These are phyloP conservation scores for Leucozona laternaria DNA, from an alignment of 2,888 invertebrate species.

Conservation along the genomic window DNA sequence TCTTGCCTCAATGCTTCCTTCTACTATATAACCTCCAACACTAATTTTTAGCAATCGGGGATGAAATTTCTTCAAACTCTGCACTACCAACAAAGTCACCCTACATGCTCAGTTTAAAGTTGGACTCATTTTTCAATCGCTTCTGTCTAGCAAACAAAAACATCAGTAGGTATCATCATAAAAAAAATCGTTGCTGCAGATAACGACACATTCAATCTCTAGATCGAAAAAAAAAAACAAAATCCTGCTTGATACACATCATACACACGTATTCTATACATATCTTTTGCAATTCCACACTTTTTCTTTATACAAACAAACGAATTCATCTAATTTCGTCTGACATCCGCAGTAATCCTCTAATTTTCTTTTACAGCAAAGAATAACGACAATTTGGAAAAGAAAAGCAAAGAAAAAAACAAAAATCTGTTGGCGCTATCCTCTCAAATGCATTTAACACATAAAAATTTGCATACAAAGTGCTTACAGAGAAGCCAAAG, in stretches of 20 bases:
- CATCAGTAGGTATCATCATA: constrained; percentile 52
- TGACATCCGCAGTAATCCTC: constrained; percentile 70
- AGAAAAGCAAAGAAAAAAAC: constrained; percentile 44
- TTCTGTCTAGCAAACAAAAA: constrained; percentile 51
- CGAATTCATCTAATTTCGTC: constrained; percentile 75
- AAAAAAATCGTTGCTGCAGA: constrained; percentile 67
- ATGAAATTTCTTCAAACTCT: background rate
- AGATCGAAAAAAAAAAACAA: background rate
- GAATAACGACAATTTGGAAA: constrained; percentile 39
- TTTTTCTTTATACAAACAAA: constrained; percentile 54
- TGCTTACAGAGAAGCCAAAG: constrained; percentile 73
- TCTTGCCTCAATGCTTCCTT: background rate
- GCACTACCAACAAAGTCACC: background rate
- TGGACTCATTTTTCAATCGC: constrained; percentile 34
- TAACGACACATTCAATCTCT: constrained; percentile 60
- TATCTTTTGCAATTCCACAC: constrained; percentile 40
- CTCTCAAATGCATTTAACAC: constrained; percentile 82
- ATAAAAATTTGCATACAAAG: constrained; percentile 83
- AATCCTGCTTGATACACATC: background rate
- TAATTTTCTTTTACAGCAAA: constrained; percentile 70
- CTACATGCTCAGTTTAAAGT: background rate
- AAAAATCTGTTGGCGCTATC: constrained; percentile 77
- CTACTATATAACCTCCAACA: background rate
- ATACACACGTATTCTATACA: background rate
- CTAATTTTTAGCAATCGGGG: background rate